These are phyloP conservation scores for Leucophenga montana DNA, from an alignment of 2,888 invertebrate species.

Conservation along the genomic window DNA sequence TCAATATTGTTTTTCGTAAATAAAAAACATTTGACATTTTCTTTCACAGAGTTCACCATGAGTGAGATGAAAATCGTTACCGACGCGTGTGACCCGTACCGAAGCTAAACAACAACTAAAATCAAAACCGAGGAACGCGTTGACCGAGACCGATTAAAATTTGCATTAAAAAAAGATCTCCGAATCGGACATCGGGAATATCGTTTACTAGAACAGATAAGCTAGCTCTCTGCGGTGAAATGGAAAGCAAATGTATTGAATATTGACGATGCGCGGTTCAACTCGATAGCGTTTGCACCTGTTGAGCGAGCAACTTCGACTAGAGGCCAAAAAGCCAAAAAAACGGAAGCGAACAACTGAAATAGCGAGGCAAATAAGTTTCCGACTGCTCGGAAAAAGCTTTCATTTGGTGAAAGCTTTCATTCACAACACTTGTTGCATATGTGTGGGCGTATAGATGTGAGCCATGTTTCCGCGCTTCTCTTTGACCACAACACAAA, in stretches of 20 bases:
- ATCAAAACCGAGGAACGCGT: too few species aligned
- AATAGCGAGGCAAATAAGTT: not conserved
- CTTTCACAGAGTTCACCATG: not conserved
- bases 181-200: conserved; percentile 42
- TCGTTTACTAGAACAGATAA: not conserved
- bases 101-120: conserved; percentile 38
- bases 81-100: not conserved
- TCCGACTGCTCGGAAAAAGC: too few species aligned
- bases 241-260: too few species aligned
- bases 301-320: conserved; percentile 13
- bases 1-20: not conserved
- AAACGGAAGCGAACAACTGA: too few species aligned
- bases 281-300: not conserved
- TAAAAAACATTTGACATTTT: conserved; percentile 5
- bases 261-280: too few species aligned
- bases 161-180: conserved; percentile 31
- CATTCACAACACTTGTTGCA: too few species aligned
- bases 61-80: too few species aligned
- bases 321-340: not conserved
- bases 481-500: not conserved
- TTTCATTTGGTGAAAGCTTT: not conserved
- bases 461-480: not conserved
- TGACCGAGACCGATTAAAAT: conserved; percentile 33
- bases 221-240: too few species aligned
- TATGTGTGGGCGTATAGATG: too few species aligned